A percentile compares a stretch with the other conserved stretches of the same genome.
Conservation (phyloP, 2,888 invertebrate genomes). For the Phalera bucephala region DNA sequence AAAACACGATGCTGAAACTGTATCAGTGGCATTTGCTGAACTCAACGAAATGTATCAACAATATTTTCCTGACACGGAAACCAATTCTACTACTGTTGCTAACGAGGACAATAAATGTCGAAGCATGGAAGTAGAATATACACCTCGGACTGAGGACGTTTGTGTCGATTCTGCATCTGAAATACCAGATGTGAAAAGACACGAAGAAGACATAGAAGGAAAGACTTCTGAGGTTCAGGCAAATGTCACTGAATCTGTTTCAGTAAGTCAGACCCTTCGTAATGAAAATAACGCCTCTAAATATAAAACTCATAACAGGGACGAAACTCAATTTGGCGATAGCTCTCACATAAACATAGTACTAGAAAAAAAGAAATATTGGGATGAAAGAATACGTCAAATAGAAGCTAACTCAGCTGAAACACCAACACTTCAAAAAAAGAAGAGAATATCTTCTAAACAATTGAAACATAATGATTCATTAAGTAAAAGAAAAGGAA, state of each 20-base stretch:
- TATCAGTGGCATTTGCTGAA: conserved; percentile 75
- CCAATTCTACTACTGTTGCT: conserved; percentile 34
- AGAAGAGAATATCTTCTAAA: conserved; percentile 54
- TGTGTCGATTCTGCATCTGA: conserved; percentile 80
- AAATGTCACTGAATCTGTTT: conserved; percentile 78
- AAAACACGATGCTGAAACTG: conserved; percentile 57
- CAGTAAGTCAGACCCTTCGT: conserved; percentile 77
- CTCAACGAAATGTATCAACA: conserved; percentile 67
- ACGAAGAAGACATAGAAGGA: conserved; percentile 59
- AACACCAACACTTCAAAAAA: conserved; percentile 51
- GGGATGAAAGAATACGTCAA: conserved; percentile 75
- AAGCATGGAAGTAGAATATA: conserved; percentile 35
- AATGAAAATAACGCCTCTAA: conserved; percentile 28
- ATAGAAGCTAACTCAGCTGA: conserved; percentile 69
- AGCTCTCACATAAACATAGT: conserved; percentile 59
- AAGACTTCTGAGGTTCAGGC: conserved; percentile 82
- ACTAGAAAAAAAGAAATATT: conserved; percentile 73
- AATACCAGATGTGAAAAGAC: conserved; percentile 79
- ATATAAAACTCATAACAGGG: conserved; percentile 23
- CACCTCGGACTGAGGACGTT: conserved; percentile 39
- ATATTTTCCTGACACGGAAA: conserved; percentile 59
- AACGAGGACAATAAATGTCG: conserved; percentile 40
- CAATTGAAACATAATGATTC: conserved; percentile 64
- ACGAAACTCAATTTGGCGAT: conserved; percentile 57
- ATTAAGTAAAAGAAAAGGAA: conserved; percentile 67